These are phyloP conservation scores for Drosophila lini DNA, from an alignment of 1,140 invertebrate species.

Conservation along the genomic window DNA sequence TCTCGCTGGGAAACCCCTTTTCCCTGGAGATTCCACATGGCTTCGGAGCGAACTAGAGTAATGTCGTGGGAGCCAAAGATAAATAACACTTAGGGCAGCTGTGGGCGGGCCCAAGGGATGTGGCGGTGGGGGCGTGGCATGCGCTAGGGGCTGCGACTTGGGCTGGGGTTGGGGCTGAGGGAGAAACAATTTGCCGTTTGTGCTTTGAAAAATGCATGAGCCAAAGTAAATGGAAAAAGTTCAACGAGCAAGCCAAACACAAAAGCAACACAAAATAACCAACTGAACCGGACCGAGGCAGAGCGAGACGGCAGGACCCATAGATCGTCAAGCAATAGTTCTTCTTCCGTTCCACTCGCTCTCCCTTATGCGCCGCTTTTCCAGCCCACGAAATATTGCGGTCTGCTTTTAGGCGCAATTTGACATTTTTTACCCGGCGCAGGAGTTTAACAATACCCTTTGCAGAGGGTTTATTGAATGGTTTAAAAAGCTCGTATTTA, in stretches of 20 bases:
- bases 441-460: constrained; percentile 6
- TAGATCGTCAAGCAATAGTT: constrained; percentile 55
- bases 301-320: background rate
- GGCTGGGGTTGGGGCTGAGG: background rate
- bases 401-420: constrained; percentile 77
- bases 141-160: background rate
- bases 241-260: constrained; percentile 66
- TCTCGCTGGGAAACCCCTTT: constrained; percentile 1
- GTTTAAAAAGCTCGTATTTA: background rate
- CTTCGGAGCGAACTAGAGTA: constrained; percentile 70
- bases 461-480: background rate
- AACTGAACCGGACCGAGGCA: constrained; percentile 11
- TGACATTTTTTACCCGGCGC: constrained; percentile 64
- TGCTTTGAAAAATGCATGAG: constrained; percentile 82
- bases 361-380: constrained; percentile 7
- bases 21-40: constrained; percentile 51
- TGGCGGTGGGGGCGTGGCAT: constrained; percentile 6
- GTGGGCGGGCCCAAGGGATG: constrained; percentile 29
- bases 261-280: constrained; percentile 53
- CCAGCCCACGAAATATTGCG: constrained; percentile 69
- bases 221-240: constrained; percentile 82
- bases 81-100: constrained; percentile 78
- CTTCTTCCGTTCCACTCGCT: background rate
- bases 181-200: constrained; percentile 82
- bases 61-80: constrained; percentile 80